Base-by-base conservation (phyloP, 2,888 invertebrate species). In the Plagodis dolabraria region DNA sequence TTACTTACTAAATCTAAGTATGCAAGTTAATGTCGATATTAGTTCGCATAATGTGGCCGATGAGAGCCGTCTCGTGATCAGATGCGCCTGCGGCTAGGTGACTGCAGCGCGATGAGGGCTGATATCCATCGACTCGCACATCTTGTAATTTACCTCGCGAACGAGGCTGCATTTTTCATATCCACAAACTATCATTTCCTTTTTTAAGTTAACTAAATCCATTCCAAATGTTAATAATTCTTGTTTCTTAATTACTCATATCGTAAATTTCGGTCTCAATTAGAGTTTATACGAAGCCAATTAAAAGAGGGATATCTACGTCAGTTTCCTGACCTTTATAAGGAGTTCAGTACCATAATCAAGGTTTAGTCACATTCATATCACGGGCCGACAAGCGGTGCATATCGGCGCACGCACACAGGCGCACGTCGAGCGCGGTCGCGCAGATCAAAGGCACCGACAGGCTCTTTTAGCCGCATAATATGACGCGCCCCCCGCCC, bases 391-490 rank as follows among this genome's bases (percentile, higher is more conserved):
- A 90, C 89, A 87, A 87, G 91, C 90, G 87, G 87, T 83, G 89
- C 85, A 83, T 85, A 83, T 82, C 71, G 68, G 71, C 75, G 77
- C 75, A 72, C 80, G 77, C 83, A 77, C 83, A 83, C 83, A 81
- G 77, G 74, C 67, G 75, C 72, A 75, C 69, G 69, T 72, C 68
- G 72, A 74, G 74, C 78, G 84, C 80, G 82, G 82, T 72, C 74
- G 80, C 80, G 75, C 83, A 82, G 87, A 89, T 92, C 92, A 92
- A 92, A 92, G 92, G 92, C 86, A 89, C 92, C 92, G 92, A 91
- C 91, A 92, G 87, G 85, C 90, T 93, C 90, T 89, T 92, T 92
- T 92, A 92, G 91, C 92, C 86, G 90, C 90, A 89, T 92, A 92
- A 93, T 92, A 91, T 92, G 92, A 92, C 90, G 90, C 87, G 87